Base-by-base conservation (phyloP, 2,113 vertebrate species). In the human region DNA sequence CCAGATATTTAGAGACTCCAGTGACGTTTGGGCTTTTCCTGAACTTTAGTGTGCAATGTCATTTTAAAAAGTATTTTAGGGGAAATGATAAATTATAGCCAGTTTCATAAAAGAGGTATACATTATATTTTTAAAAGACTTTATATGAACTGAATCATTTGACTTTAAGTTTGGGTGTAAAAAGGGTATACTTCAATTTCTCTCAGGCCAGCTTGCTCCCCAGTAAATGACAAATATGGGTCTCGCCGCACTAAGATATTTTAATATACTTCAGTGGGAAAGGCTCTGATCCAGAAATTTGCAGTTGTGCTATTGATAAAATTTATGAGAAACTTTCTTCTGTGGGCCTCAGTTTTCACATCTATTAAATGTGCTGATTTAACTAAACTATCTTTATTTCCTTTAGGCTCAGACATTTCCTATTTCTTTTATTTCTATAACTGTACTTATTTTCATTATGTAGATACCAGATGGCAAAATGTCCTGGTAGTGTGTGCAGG, bases 401-500 rank as follows among this genome's bases (percentile, higher is more conserved):
- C 20, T 52, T 93, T 75, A 68, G 59, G 38, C 40, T 64, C 22
- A 22, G 86, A 93, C 16, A 35, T 93, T 96, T 92, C 11, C 18
- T 91, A 52, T 86, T 96, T 91, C 18, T 94, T 96, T 92, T 89
- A 92, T 92, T 94, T 95, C 83, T 61, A 8, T 43, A 48, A 94
- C 92, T 94, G 3, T 79, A 16, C 88, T 93, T 89, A 81, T 40
- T 94, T 72, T 82, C 17, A 38, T 80, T 38, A 48, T 22, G 25
- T 82, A 85, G 55, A 76, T 96, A 68, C 68, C 90, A 96, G 83
- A 93, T 96, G 88, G 85, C 94, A 96, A 90, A 94, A 70, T 76
- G 43, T 64, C 57, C 64, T 91, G 70, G 79, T 64, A 64, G 10
- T 40, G 17, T 93, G 11, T 90, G 48, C 35, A 78, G 40, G 55